Conservation (phyloP, 2,888 invertebrate genomes). For the Calameuta filiformis region DNA sequence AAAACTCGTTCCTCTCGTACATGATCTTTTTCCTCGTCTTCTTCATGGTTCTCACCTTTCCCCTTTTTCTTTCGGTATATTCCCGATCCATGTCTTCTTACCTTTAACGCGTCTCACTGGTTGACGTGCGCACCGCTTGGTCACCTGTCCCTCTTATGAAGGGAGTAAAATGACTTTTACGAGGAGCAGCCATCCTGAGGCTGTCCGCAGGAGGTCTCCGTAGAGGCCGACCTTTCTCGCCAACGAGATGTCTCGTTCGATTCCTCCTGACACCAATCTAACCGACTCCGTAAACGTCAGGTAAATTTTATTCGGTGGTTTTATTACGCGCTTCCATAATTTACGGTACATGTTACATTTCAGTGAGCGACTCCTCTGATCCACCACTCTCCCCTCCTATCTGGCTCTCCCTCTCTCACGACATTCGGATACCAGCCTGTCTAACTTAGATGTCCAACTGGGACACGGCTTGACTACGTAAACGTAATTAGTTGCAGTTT, state of each 20-base stretch:
- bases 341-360: constrained; percentile 42
- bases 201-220: constrained; percentile 55
- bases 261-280: constrained; percentile 60
- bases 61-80: background rate
- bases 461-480: background rate
- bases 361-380: constrained; percentile 3
- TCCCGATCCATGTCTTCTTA: background rate
- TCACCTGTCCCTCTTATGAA: constrained; percentile 52
- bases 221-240: constrained; percentile 44
- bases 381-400: background rate
- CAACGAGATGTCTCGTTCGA: constrained; percentile 62
- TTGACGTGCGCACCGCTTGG: constrained; percentile 33
- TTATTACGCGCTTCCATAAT: constrained; percentile 54
- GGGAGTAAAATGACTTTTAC: constrained; percentile 62
- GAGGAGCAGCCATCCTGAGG: constrained; percentile 52
- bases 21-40: background rate
- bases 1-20: background rate
- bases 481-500: background rate
- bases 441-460: background rate
- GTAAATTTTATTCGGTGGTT: constrained; percentile 61
- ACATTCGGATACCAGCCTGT: background rate
- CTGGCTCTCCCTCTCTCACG: constrained; percentile 3
- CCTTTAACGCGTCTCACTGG: background rate
- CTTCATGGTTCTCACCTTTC: background rate
- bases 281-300: constrained; percentile 60